phyloP scores from a whole-genome alignment of 1,140 invertebrate genomes.

The Sarcophaga bullata region DNA sequence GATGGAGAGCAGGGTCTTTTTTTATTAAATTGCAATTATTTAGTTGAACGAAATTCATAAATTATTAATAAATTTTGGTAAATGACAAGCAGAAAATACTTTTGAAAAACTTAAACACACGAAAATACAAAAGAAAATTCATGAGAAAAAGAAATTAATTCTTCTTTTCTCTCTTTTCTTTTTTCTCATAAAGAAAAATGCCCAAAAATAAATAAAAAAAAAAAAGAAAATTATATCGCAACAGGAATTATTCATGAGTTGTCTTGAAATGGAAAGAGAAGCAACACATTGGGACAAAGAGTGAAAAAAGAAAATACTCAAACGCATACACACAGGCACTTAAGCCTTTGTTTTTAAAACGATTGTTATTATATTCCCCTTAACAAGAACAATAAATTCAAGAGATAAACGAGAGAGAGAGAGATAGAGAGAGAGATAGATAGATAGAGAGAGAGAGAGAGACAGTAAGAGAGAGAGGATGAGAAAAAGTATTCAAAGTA shows the following conservation, averaged over 20 bases:
- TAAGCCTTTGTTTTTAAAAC: not conserved
- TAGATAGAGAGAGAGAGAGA: no score
- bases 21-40: constrained; percentile 30
- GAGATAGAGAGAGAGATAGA: no score
- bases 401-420: no score
- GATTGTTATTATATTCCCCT: not conserved
- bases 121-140: no score
- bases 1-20: not conserved
- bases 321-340: not conserved
- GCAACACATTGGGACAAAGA: not conserved
- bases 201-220: no score
- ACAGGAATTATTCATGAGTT: constrained; percentile 9
- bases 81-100: not conserved
- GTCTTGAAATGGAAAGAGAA: not conserved
- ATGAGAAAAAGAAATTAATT: no score
- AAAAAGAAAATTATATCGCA: not conserved
- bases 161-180: no score
- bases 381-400: not conserved
- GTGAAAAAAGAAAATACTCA: not conserved
- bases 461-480: no score
- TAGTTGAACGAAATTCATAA: constrained; percentile 26
- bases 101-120: not conserved
- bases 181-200: no score
- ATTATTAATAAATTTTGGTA: not conserved
- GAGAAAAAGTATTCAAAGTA: no score